phyloP scores from a whole-genome alignment of 2,797 vertebrate species.

The Cercopithecus neglectus region DNA sequence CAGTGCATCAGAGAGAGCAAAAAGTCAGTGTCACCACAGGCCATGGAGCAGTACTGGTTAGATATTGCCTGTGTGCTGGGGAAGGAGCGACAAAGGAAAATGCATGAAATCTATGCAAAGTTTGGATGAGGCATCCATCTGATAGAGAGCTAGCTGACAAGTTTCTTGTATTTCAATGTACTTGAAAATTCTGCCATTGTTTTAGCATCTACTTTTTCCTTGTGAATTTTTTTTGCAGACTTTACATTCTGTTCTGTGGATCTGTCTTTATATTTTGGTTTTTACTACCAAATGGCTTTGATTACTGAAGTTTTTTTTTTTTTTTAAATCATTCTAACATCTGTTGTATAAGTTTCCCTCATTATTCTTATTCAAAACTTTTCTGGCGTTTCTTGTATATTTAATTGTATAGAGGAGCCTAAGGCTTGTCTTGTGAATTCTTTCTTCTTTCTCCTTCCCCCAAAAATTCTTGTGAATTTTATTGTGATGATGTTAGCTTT shows the following conservation, averaged over 20 bases:
- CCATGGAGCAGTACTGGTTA: rapidly evolving
- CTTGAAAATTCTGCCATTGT: background rate
- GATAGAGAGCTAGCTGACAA: background rate
- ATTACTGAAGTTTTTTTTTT: background rate
- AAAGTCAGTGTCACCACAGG: background rate
- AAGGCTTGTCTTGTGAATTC: background rate
- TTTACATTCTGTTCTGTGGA: slow-evolving; percentile 14
- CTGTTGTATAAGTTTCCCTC: slow-evolving; percentile 1
- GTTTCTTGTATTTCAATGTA: background rate
- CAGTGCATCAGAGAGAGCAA: background rate
- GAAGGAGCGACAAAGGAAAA: background rate
- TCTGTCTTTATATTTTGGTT: slow-evolving; percentile 36
- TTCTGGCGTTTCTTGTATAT: background rate
- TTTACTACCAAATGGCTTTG: slow-evolving; percentile 62
- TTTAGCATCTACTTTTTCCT: background rate
- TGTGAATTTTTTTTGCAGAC: background rate
- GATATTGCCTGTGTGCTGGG: rapidly evolving
- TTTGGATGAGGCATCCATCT: background rate
- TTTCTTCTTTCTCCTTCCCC: background rate
- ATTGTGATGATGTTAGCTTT: slow-evolving; percentile 1
- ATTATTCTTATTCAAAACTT: background rate
- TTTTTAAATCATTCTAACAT: background rate
- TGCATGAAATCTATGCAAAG: background rate
- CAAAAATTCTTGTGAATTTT: background rate
- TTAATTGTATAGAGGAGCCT: background rate